Percentiles rank a stretch among this genome's conserved stretches.
Evolutionary conservation across 2,113 vertebrate genomes (phyloP).

Genomic region (Pangasianodon hypophthalmus): DNA sequence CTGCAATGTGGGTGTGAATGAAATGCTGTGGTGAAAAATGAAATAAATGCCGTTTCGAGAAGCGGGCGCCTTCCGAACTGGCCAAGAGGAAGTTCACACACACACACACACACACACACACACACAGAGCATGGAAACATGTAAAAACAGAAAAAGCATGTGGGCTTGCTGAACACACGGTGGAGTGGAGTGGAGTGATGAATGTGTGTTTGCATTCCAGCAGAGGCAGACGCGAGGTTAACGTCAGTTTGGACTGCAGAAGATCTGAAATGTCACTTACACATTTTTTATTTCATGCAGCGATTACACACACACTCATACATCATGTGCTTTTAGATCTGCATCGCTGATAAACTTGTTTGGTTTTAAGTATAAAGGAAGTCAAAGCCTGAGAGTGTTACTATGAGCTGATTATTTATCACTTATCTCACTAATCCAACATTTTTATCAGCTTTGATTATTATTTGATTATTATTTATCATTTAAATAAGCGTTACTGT

Average conservation of each 20-base stretch:
- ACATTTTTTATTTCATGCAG: constrained; percentile 46
- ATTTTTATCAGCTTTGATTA: not conserved
- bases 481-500: no score
- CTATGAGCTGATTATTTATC: not conserved
- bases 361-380: not conserved
- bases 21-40: not conserved
- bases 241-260: constrained; percentile 53
- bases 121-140: constrained; percentile 57
- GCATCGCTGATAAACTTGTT: not conserved
- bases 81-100: constrained; percentile 3
- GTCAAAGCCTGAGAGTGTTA: not conserved
- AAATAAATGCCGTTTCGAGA: constrained; percentile 46
- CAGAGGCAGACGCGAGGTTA: constrained; percentile 65
- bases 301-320: constrained; percentile 20
- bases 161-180: constrained; percentile 60
- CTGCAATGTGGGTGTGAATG: constrained; percentile 23
- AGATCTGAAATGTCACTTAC: constrained; percentile 44
- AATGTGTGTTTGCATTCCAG: constrained; percentile 77
- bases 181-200: constrained; percentile 55
- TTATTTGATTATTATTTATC: no score
- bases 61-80: constrained; percentile 3
- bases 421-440: not conserved
- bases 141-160: constrained; percentile 58
- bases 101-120: constrained; percentile 19
- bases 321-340: not conserved